phyloP scores from a whole-genome alignment of 2,797 vertebrate species.

The Tenualosa ilisha region DNA sequence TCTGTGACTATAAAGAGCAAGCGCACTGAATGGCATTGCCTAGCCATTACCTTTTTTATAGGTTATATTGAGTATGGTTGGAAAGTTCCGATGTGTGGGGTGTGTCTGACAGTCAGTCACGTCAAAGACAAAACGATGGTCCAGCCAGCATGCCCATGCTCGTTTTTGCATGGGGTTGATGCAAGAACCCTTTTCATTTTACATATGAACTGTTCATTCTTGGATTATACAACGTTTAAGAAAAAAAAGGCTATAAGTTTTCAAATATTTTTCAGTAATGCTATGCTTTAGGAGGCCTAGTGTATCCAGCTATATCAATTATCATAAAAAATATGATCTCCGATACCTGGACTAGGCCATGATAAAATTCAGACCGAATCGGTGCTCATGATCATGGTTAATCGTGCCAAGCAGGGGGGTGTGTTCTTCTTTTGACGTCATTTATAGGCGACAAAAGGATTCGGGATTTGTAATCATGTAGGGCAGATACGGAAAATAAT shows the following conservation, averaged over 20 bases:
- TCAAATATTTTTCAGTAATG: too few species aligned
- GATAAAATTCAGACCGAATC: too few species aligned
- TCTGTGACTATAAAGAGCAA: background rate
- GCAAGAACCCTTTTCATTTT: background rate
- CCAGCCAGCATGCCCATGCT: background rate
- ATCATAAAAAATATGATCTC: too few species aligned
- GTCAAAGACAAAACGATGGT: background rate
- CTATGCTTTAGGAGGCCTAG: too few species aligned
- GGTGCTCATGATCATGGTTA: too few species aligned
- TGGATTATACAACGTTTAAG: too few species aligned
- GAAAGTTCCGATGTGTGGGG: background rate
- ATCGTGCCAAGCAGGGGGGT: too few species aligned
- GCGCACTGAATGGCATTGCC: background rate
- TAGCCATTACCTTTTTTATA: background rate
- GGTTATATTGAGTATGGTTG: background rate
- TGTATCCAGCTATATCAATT: too few species aligned
- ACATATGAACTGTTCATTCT: background rate
- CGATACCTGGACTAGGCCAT: too few species aligned
- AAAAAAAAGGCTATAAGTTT: too few species aligned
- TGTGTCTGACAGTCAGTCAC: background rate
- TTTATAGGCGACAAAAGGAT: background rate
- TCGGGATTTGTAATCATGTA: constrained; percentile 8
- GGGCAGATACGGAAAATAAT: background rate
- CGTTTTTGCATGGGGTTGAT: background rate
- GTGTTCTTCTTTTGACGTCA: background rate